Evolutionary conservation across 2,113 vertebrate genomes (phyloP), one percentile per base, ranked within the genome.

Genomic region (Calyptomena viridis): DNA sequence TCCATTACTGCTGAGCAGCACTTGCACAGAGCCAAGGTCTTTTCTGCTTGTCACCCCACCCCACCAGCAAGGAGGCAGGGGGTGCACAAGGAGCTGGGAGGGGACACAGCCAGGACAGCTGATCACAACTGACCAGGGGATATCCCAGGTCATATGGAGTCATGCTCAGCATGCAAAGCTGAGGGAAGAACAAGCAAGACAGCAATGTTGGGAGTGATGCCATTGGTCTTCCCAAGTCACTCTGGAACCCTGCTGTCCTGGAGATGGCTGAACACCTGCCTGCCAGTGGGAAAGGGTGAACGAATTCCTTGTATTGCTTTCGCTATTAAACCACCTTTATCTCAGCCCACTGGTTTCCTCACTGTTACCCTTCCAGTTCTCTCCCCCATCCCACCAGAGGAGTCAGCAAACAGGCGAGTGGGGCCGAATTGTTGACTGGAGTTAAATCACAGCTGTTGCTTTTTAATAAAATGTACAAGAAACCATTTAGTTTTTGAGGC

Each of bases 341-440:
- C 55, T 25, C 55, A 91, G 14, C 27, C 35, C 42, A 30, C 13
- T 30, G 9, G 7, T 39, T n/a, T 56, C 24, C 14, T 33, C 49
- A 22, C 35, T 75, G 44, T 22, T 5, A 56, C 21, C 49, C 28
- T 76, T 63, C 35, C 0, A 0, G 19, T 39, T 42, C 49, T 39
- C 37, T 44, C 16, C 27, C 13, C 14, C 16, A 56, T 27, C 33
- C 35, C 49, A 56, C 49, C 42, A 56, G 3, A 16, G 49, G 12
- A 44, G 13, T 6, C 4, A 58, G 16, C 6, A 47, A 42, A 19
- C 5, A 27, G 40, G 27, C 15, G 8, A 28, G 46, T 0, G 0
- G 18, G n/a, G 42, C 14, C 39, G 31, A 75, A 33, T 1, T 44
- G 37, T 23, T 50, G 77, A 21, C 19, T 14, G 42, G 23, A 18